Percentiles rank a stretch among this genome's conserved stretches.
These are phyloP conservation scores for Linyphia triangularis DNA, from an alignment of 2,888 invertebrate species.

Conservation along the genomic window DNA sequence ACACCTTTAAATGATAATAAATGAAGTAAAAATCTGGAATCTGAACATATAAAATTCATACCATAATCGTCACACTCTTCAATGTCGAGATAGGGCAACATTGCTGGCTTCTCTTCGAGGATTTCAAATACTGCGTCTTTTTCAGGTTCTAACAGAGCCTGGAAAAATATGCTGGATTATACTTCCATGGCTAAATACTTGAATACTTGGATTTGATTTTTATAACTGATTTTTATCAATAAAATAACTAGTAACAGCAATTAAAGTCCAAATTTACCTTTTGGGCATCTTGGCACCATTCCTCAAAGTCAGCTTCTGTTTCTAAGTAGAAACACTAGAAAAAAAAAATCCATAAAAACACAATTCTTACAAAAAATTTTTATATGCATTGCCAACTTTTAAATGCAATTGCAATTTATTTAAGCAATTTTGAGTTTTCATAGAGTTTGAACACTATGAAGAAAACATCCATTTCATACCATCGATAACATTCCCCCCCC, in stretches of 20 bases:
- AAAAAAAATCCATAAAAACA: constrained; percentile 9
- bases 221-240: no score
- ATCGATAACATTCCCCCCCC: no score
- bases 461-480: no score
- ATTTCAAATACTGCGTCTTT: constrained; percentile 89
- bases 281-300: constrained; percentile 83
- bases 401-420: no score
- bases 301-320: constrained; percentile 89
- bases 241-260: no score
- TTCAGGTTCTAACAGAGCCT: constrained; percentile 82
- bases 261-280: constrained; percentile 12
- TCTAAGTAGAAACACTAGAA: constrained; percentile 90
- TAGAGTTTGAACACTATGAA: no score
- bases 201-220: no score
- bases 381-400: no score
- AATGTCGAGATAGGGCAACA: constrained; percentile 78
- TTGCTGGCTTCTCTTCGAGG: constrained; percentile 86
- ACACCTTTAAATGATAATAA: neutral
- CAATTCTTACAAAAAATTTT: no score
- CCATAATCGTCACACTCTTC: constrained; percentile 43
- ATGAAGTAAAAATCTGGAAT: neutral
- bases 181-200: no score
- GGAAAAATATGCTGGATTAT: neutral
- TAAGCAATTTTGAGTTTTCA: no score
- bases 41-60: no score